Conservation (phyloP, 35 echinoderm and acorn worm species). For the Chiridota heheva region DNA sequence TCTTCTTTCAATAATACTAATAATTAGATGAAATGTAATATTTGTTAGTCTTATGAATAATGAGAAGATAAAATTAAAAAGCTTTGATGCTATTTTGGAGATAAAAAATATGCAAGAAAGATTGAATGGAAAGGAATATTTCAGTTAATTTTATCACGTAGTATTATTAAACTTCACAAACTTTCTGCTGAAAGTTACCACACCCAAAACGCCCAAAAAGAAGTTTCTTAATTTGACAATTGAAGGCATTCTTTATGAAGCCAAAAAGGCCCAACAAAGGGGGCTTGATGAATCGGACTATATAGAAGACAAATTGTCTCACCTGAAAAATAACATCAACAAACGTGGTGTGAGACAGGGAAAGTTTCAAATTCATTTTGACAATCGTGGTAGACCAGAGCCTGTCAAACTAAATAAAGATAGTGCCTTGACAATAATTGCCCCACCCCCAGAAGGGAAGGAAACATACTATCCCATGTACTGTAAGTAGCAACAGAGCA, state of each 20-base stretch:
- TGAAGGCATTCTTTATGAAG: slow-evolving; percentile 22
- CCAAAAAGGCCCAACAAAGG: slow-evolving; percentile 24
- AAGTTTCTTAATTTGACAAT: slow-evolving; percentile 36
- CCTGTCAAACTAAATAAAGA: slow-evolving; percentile 55
- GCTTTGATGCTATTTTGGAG: background rate
- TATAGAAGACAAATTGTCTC: slow-evolving; percentile 22
- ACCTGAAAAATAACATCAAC: slow-evolving; percentile 40
- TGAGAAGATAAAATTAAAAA: slow-evolving; percentile 2
- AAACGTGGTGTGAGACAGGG: slow-evolving; percentile 52
- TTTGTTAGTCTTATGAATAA: too few species aligned
- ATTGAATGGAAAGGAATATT: background rate
- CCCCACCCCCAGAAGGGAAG: slow-evolving; percentile 5
- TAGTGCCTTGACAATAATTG: slow-evolving; percentile 47
- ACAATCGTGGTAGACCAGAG: slow-evolving; percentile 45
- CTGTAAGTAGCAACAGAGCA: background rate
- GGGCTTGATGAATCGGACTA: background rate
- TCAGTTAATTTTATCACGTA: background rate
- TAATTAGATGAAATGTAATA: too few species aligned
- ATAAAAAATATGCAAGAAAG: background rate
- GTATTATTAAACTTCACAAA: background rate
- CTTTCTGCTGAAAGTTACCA: background rate
- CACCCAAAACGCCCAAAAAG: too few species aligned
- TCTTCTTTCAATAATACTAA: too few species aligned
- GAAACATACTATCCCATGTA: slow-evolving; percentile 43
- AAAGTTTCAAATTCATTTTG: slow-evolving; percentile 60